Evolutionary conservation across 2,113 vertebrate genomes (phyloP).

Genomic region (Campylomormyrus numenius): DNA sequence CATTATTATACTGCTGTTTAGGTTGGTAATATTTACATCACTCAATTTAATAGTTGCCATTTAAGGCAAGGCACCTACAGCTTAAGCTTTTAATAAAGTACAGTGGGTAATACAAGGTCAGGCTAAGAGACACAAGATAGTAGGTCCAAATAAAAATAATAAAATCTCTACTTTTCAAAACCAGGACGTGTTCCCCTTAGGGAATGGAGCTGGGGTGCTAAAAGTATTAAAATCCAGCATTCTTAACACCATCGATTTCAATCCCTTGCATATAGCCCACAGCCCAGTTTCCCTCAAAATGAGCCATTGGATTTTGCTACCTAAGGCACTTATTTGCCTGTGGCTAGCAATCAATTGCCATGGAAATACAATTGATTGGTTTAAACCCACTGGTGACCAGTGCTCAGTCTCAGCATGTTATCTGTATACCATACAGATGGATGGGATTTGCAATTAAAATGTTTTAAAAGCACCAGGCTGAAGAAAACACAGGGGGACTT

Average conservation of each 20-base stretch:
- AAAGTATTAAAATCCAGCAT: not conserved
- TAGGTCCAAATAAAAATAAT: slow-evolving; percentile 1
- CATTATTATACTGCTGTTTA: not conserved
- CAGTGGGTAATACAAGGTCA: not conserved
- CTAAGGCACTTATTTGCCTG: not conserved
- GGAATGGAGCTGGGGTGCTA: not conserved
- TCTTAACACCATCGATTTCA: not conserved
- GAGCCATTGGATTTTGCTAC: not conserved
- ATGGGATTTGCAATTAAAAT: not conserved
- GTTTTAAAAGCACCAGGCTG: not conserved
- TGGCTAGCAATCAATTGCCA: not conserved
- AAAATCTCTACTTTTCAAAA: slow-evolving; percentile 5
- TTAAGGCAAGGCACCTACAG: not conserved
- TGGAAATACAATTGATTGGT: not conserved
- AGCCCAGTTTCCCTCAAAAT: not conserved
- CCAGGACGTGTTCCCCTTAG: not conserved
- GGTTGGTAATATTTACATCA: not conserved
- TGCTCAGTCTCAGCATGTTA: not conserved
- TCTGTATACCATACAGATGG: not conserved
- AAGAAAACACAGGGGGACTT: not conserved
- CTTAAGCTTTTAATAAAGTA: not conserved
- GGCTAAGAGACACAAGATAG: not conserved
- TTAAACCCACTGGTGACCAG: not conserved
- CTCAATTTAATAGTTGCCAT: not conserved
- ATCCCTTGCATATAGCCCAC: not conserved